phyloP scores from a whole-genome alignment of 2,797 vertebrate species.

The Syngnathus rostellatus region DNA sequence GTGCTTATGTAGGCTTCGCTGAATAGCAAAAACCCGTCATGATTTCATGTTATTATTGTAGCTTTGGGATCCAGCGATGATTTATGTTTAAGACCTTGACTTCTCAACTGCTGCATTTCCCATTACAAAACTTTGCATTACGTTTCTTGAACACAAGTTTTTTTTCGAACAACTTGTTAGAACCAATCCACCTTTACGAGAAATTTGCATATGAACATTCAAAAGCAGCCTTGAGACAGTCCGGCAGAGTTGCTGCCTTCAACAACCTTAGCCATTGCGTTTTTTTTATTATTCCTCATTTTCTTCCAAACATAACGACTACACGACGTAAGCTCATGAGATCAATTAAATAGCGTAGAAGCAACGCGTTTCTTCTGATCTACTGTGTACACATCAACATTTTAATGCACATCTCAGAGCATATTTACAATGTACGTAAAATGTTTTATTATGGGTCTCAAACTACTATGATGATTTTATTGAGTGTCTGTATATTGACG shows the following conservation, averaged over 20 bases:
- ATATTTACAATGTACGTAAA: conserved; percentile 17
- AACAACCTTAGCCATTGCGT: neutral
- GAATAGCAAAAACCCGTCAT: conserved; percentile 14
- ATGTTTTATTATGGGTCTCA: conserved; percentile 21
- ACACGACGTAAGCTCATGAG: neutral
- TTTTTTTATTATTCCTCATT: neutral
- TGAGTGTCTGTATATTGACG: conserved; percentile 55
- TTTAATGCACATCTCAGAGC: neutral
- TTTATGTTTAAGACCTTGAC: neutral
- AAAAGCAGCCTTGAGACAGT: neutral
- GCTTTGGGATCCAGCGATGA: neutral
- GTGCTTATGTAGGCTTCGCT: conserved; percentile 58
- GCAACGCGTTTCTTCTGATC: neutral
- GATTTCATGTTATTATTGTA: neutral
- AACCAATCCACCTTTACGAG: neutral
- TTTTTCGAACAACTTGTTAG: neutral
- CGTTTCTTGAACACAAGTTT: neutral
- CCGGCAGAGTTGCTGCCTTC: neutral
- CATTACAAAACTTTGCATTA: too few relatives aligned
- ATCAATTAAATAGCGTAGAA: neutral
- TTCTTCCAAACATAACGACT: neutral
- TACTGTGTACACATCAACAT: neutral
- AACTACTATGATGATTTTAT: conserved; percentile 40
- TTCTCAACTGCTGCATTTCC: neutral
- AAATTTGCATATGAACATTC: neutral